Percentiles rank a stretch among this genome's conserved stretches.
Evolutionary conservation across 2,113 vertebrate genomes (phyloP).

Genomic region (Toxotes chatareus): DNA sequence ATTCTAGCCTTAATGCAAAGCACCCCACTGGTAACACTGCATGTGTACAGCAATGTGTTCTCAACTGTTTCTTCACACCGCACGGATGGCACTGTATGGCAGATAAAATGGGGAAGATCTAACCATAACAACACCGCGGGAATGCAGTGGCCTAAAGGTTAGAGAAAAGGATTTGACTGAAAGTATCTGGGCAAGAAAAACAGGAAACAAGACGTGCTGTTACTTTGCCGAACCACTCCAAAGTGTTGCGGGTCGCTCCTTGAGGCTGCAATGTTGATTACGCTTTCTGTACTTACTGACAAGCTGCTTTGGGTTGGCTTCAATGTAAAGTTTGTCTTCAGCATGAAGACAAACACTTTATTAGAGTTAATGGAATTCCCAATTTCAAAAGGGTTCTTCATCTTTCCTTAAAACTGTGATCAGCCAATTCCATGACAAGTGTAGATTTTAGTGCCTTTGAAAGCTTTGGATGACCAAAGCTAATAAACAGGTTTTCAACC

Average conservation of each 20-base stretch:
- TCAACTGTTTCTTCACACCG: slow-evolving; percentile 12
- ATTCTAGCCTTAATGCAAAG: slow-evolving; percentile 39
- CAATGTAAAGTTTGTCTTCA: not conserved
- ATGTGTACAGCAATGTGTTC: not conserved
- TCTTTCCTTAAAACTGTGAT: not conserved
- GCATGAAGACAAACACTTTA: not conserved
- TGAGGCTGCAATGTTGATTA: not conserved
- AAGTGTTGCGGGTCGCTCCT: not conserved
- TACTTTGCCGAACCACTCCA: not conserved
- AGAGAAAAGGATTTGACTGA: not conserved
- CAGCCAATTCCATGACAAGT: too few species aligned
- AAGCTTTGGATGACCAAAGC: too few species aligned
- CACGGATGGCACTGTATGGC: slow-evolving; percentile 15
- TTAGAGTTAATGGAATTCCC: not conserved
- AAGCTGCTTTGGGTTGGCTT: not conserved
- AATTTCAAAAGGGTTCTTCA: not conserved
- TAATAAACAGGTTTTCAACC: too few species aligned
- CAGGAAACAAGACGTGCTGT: not conserved
- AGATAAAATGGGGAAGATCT: slow-evolving; percentile 4
- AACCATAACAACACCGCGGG: not conserved
- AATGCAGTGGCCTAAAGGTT: slow-evolving; percentile 27
- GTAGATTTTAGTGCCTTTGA: too few species aligned
- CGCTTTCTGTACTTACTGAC: not conserved
- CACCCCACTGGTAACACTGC: slow-evolving; percentile 40
- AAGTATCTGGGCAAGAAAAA: not conserved